Evolutionary conservation across 2,888 invertebrate genomes (phyloP), one percentile per base, ranked within the genome.

Genomic region (Labia minor): DNA sequence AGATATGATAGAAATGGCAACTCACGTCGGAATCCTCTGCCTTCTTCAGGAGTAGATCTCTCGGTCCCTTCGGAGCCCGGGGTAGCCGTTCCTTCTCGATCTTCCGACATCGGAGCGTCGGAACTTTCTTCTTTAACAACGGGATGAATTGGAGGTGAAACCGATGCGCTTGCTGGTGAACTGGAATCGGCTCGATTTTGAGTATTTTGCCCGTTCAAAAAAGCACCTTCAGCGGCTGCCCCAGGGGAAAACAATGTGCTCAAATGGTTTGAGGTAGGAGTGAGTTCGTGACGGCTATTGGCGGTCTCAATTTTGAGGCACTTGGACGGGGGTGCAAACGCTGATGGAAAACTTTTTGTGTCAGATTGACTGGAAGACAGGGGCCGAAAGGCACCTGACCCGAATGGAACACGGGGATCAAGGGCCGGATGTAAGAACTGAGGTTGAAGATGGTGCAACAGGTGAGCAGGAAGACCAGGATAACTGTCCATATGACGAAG

Each of bases 381-480:
- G 2, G 84, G 84, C 69, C 84, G 79, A 74, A 84, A 85, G 61
- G 83, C 83, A 69, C 83, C 82, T 64, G 81, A 79, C 69, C 82
- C 82, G 72, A 85, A 81, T 61, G 86, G 83, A 71, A 83, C 75
- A 74, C 84, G 80, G 70, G 83, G 82, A 73, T 84, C 84, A 69
- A 88, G 78, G 61, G 81, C 81, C 21, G 87, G 86, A 73, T 86
- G 87, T 69, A 88, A 79, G 74, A 88, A 86, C 75, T 87, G 88
- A 71, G 86, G 87, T 75, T 86, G 87, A 72, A 88, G 80, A 74
- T 86, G 87, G 73, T 86, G 84, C 75, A 88, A 81, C 72, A 87
- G 83, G 77, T 87, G 87, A 66, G 84, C 83, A 19, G 81, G 81
- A 19, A 85, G 78, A 69, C 86, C 85, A 75, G 86, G 85, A 73